A percentile compares a stretch with the other conserved stretches of the same genome.
Conservation (phyloP, 2,797 vertebrate genomes). For the Rallus crepitans region DNA sequence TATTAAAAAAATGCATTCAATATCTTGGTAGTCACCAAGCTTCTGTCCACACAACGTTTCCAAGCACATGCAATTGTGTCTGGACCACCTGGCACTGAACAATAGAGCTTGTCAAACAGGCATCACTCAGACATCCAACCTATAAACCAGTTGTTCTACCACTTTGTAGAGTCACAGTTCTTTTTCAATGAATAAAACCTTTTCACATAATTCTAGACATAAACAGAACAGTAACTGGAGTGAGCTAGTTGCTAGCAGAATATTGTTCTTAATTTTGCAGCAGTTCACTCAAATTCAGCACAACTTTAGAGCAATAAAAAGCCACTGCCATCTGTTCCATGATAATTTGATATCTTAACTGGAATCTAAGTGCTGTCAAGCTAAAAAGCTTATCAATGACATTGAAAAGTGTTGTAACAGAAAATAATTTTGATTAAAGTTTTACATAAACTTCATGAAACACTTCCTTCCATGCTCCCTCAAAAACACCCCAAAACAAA, state of each 20-base stretch:
- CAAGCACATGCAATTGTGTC: neutral
- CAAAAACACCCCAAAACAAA: too few relatives aligned
- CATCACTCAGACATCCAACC: neutral
- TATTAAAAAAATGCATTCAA: neutral
- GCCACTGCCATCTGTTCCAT: conserved; percentile 1
- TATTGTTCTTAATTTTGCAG: neutral
- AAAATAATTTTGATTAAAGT: neutral
- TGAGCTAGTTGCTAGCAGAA: neutral
- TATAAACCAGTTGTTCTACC: neutral
- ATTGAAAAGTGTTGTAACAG: neutral
- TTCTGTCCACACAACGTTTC: neutral
- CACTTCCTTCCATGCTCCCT: neutral
- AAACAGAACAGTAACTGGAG: neutral
- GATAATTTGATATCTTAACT: neutral
- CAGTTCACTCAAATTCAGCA: neutral
- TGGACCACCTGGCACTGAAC: neutral
- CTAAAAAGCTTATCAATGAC: neutral
- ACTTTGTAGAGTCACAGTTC: neutral
- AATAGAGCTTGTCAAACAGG: neutral
- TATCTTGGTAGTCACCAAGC: neutral
- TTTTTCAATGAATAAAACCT: neutral
- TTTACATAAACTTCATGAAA: neutral
- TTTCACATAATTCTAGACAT: neutral
- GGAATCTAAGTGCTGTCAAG: neutral
- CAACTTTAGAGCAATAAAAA: neutral